Evolutionary conservation across 2,113 vertebrate genomes (phyloP), one percentile per base, ranked within the genome.

Genomic region (Herpailurus yagouaroundi): DNA sequence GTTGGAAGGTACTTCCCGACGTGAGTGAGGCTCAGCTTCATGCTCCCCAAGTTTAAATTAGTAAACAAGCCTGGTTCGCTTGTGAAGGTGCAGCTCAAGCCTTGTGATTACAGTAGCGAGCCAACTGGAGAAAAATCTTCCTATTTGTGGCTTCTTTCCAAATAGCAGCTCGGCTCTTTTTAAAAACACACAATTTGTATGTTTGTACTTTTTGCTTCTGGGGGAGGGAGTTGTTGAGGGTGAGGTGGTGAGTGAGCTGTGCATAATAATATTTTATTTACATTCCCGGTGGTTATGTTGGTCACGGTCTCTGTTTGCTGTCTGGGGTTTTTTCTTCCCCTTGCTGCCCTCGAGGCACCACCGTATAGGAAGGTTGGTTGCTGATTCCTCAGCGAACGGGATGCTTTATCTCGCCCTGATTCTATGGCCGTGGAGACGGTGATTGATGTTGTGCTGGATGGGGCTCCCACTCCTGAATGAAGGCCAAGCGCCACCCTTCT

Each of bases 221-320:
- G 60, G n/a, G 50, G 60, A 86, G 48, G 63, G 76, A 64, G 29
- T 6, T 45, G 23, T 45, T 33, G 90, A 85, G 64, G 19, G 66
- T 50, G 92, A 89, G 88, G 77, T 76, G 88, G n/a, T 74, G 84
- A 97, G 80, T 88, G 94, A 82, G 69, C 36, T 64, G 76, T 50
- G 68, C 69, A 48, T 92, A 60, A 73, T 94, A 79, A 74, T 83
- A 92, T 84, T 95, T 95, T 92, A 96, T 94, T 97, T 92, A 83
- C 82, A 55, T 95, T 96, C 66, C 45, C 94, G 88, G 94, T 71
- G 97, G 96, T 96, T 93, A 15, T 94, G 73, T 96, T 93, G 95
- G 74, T 96, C 88, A 94, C 0, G 7, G 69, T 94, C 64, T 84
- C 76, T 96, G 48, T 91, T 74, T 91, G 71, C 60, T 12, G 18